Evolutionary conservation across 2,797 vertebrate species (phyloP).

Genomic region (Euthynnus affinis): DNA sequence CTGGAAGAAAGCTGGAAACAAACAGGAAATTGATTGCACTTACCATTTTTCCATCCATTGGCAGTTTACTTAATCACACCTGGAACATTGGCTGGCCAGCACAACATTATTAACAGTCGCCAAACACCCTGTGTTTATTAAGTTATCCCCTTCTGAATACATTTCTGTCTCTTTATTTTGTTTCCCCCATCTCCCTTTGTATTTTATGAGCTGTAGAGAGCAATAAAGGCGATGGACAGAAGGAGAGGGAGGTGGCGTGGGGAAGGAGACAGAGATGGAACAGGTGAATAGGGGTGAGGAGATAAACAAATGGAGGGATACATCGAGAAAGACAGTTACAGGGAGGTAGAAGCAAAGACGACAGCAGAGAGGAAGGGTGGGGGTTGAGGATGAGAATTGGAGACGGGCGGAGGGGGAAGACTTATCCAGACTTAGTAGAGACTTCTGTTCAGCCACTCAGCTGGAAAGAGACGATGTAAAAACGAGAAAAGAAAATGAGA

Average conservation of each 20-base stretch:
- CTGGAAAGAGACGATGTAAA: slow-evolving; percentile 44
- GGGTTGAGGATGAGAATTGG: slow-evolving; percentile 13
- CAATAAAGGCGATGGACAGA: slow-evolving; percentile 62
- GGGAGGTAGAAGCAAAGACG: slow-evolving; percentile 35
- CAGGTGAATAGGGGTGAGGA: slow-evolving; percentile 63
- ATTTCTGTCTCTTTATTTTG: slow-evolving; percentile 55
- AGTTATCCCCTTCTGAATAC: slow-evolving; percentile 45
- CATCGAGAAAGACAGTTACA: slow-evolving; percentile 65
- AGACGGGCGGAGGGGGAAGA: slow-evolving; percentile 28
- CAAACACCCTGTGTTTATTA: slow-evolving; percentile 50
- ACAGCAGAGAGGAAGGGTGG: slow-evolving; percentile 32
- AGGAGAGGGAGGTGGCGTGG: neutral
- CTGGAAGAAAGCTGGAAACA: slow-evolving; percentile 41
- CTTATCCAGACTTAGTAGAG: slow-evolving; percentile 31
- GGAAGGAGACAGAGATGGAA: slow-evolving; percentile 36
- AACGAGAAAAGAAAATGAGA: slow-evolving; percentile 52
- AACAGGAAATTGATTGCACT: slow-evolving; percentile 61
- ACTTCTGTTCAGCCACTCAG: slow-evolving; percentile 47
- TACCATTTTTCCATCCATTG: slow-evolving; percentile 37
- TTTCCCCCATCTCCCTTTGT: slow-evolving; percentile 28
- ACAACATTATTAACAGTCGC: slow-evolving; percentile 48
- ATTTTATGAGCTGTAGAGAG: slow-evolving; percentile 67
- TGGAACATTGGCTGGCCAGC: slow-evolving; percentile 26
- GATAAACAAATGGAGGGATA: slow-evolving; percentile 66
- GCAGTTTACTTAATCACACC: slow-evolving; percentile 63